Evolutionary conservation across 2,797 vertebrate genomes (phyloP).

Genomic region (Pangasius mekongensis): DNA sequence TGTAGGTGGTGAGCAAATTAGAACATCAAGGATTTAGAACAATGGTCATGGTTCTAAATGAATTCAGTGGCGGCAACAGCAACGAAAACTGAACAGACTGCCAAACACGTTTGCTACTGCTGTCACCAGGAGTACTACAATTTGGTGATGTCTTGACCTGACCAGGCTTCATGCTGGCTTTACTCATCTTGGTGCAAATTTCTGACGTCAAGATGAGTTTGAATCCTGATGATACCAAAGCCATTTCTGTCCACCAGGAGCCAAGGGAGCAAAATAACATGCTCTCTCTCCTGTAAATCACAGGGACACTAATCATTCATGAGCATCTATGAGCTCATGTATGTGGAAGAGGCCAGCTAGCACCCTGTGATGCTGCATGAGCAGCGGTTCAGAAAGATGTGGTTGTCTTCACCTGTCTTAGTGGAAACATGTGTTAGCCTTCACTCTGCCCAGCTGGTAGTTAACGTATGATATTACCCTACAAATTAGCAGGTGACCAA

Average conservation of each 20-base stretch:
- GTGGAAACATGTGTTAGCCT: background rate
- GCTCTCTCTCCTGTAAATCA: no score
- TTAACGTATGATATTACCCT: background rate
- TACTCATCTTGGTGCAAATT: background rate
- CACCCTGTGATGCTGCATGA: background rate
- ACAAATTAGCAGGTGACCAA: background rate
- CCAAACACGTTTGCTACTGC: background rate
- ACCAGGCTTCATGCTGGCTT: background rate
- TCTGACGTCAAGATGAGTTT: background rate
- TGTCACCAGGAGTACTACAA: background rate
- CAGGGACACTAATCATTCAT: background rate
- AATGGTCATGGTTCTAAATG: background rate
- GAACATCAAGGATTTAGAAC: background rate
- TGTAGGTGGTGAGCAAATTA: background rate
- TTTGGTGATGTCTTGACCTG: background rate
- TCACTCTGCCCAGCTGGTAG: background rate
- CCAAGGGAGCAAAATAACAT: background rate
- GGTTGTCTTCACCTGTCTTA: background rate
- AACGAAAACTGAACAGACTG: background rate
- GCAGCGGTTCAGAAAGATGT: background rate
- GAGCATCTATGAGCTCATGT: background rate
- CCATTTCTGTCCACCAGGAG: no score
- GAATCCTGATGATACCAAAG: background rate
- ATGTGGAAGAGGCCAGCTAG: background rate
- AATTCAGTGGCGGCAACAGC: background rate